Base-by-base conservation (phyloP, 2,888 invertebrate species). In the Chironomus tentans region DNA sequence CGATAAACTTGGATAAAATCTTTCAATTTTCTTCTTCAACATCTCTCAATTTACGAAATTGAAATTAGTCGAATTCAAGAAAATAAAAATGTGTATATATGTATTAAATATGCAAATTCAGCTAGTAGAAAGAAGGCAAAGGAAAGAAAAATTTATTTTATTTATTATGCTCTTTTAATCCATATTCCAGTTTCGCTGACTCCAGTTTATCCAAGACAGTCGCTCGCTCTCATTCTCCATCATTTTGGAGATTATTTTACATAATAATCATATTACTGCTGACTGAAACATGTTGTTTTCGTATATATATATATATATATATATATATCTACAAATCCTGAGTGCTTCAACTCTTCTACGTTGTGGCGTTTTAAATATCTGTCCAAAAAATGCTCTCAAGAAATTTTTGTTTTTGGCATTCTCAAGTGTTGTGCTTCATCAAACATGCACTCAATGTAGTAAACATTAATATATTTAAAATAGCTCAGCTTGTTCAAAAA, bases 131-230 rank as follows among this genome's bases (percentile, higher is more conserved):
- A 56, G 65, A 24, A 65, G 21, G 24, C 22, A 71, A 28, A 24
- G 48, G 28, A 28, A 28, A 28, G 2, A 24, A 65, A 65, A 24
- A 38, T 10, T 38, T 38, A 38, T 38, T 38, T 38, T 38, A 10
- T 38, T 38, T 24, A 65, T 24, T 65, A 65, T 65, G 65, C 65
- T 65, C 65, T 50, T 71, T 62, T 73, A 73, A 73, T 73, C 73
- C 61, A 73, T 38, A 50, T 73, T 73, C 62, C 65, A 62, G 62
- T 73, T 65, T 73, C 18, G 18, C 56, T 4, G n/a, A 56, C 50
- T 70, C 61, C n/a, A 56, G 28, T 56, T 21, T 50, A 61, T 56
- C 46, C 71, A 71, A 56, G 38, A 38, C 38, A 38, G 18, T 56
- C 56, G 56, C 56, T 56, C 56, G 56, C 56, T 56, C 56, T 56